Base-by-base conservation (phyloP, 2,113 vertebrate species). In the Rhinichthys klamathensis region DNA sequence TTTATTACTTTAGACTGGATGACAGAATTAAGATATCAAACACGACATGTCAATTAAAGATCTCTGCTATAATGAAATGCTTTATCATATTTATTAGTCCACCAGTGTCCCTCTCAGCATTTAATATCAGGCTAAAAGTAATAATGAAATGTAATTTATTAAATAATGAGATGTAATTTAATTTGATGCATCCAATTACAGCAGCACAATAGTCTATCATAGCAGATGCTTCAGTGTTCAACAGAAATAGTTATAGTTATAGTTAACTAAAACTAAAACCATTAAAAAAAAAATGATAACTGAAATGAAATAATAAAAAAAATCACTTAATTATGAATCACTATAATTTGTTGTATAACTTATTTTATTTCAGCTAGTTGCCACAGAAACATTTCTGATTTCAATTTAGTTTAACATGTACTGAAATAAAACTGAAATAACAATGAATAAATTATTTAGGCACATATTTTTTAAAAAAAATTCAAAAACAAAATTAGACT, bases 111-210 rank as follows among this genome's bases (percentile, higher is more conserved):
- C 80, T 32, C 44, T 23, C 63, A 41, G 41, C 46, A 25, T 41
- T 69, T 69, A 82, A 69, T 69, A 18, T 27, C 18, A 69, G 63
- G 25, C 16, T 82, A 54, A 32, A 69, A 82, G 79, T 67, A 69
- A 82, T 82, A 67, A 82, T 67, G 80, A 81, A 27, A 32, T 67
- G n/a, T 49, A 21, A 81, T 81, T 67, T 32, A 69, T 54, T 46
- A 69, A 82, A 82, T 82, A 35, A 82, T 35, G 9, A 30, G 60
- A 49, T 69, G 63, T 54, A 35, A 82, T 69, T 82, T 67, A 35
- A 69, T 80, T 80, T 63, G 78, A 65, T 46, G 4, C 5, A 65
- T 63, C 78, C n/a, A 44, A 65, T 80, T 65, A 80, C 78, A 15
- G 38, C 44, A 51, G 16, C 79, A 81, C 44, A 35, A 35, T 67